Conservation (phyloP, 1,140 invertebrate genomes). For the Drosophila albomicans region DNA sequence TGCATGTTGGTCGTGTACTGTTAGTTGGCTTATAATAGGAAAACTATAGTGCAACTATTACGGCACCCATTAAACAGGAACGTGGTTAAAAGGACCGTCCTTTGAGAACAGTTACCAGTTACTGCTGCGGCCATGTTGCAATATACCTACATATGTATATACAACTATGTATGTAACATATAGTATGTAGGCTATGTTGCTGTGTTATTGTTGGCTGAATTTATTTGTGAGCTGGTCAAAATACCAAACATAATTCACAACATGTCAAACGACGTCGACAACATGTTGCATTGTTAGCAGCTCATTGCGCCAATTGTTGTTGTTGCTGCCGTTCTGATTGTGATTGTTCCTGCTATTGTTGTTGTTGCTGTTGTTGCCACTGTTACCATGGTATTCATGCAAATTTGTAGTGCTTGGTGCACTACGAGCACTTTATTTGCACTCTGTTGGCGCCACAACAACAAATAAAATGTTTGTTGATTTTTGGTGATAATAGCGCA, state of each 20-base stretch:
- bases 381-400: conserved; percentile 74
- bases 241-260: conserved; percentile 80
- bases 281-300: conserved; percentile 81
- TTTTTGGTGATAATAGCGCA: conserved; percentile 2
- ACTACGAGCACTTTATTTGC: conserved; percentile 69
- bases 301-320: conserved; percentile 76
- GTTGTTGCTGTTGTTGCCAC: conserved; percentile 33
- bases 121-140: not conserved
- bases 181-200: conserved; percentile 18
- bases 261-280: conserved; percentile 78
- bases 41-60: conserved; percentile 44
- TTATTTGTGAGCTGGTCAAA: conserved; percentile 56
- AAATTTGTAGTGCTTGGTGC: conserved; percentile 73
- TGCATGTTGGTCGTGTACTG: conserved; percentile 31
- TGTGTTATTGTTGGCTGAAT: conserved; percentile 38
- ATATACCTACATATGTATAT: too few relatives aligned
- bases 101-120: conserved; percentile 15
- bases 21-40: conserved; percentile 57
- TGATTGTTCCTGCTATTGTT: conserved; percentile 24
- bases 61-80: conserved; percentile 22
- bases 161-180: too few relatives aligned
- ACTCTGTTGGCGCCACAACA: conserved; percentile 53
- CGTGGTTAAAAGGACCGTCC: conserved; percentile 46
- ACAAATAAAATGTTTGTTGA: conserved; percentile 22
- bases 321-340: conserved; percentile 34